phyloP scores from a whole-genome alignment of 1,140 invertebrate species.

The Antheraea mylitta region DNA sequence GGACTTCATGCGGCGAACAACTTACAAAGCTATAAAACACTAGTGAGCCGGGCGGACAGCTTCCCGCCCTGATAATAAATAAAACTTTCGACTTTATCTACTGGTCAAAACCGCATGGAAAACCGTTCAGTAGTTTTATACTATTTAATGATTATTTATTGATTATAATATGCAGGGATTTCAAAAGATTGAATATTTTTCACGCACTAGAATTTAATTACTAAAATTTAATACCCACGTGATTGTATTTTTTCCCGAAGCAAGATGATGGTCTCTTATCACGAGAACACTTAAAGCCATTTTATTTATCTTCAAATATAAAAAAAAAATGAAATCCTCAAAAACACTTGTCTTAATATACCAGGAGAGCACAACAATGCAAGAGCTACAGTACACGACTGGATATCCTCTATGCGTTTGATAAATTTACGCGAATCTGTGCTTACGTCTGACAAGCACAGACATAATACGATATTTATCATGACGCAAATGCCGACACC shows the following conservation, averaged over 20 bases:
- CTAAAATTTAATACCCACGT: neutral
- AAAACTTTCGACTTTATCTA: too few species aligned
- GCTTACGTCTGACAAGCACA: neutral
- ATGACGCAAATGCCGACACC: neutral
- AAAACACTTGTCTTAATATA: conserved; percentile 10
- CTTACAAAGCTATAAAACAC: too few species aligned
- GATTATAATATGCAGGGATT: too few species aligned
- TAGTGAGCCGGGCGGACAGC: too few species aligned
- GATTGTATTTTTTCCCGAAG: neutral
- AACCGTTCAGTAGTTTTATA: too few species aligned
- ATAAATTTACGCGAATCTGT: conserved; percentile 9
- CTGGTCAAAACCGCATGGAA: too few species aligned
- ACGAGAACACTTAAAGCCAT: conserved; percentile 9
- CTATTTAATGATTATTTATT: too few species aligned
- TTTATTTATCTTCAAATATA: neutral
- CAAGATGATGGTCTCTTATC: neutral
- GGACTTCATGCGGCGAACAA: too few species aligned
- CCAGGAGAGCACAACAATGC: conserved; percentile 28
- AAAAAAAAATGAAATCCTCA: neutral
- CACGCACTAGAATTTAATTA: too few species aligned
- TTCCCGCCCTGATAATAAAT: too few species aligned
- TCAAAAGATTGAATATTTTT: too few species aligned
- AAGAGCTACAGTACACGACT: conserved; percentile 29
- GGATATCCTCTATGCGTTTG: conserved; percentile 3
- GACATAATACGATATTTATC: conserved; percentile 1